A percentile compares a stretch with the other conserved stretches of the same genome.
These are phyloP conservation scores for Cryptocephalus primarius DNA, from an alignment of 2,888 invertebrate genomes.

Conservation along the genomic window DNA sequence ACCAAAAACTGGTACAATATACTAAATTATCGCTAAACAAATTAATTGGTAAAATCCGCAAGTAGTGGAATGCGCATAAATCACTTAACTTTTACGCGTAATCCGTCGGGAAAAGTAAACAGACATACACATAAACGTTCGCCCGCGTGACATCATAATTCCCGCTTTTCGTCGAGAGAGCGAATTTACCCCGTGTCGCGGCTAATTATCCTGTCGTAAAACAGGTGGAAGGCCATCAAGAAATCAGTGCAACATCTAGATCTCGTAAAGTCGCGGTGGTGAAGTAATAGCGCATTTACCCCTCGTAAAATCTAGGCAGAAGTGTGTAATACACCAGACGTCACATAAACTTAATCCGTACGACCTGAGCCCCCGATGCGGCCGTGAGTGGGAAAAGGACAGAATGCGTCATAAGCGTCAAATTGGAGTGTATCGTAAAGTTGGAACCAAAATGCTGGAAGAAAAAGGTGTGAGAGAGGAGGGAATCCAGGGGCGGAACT, in stretches of 20 bases:
- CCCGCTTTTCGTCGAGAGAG: too few species aligned
- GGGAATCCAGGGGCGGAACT: too few species aligned
- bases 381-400: conserved; percentile 27
- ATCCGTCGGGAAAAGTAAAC: too few species aligned
- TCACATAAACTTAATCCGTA: conserved; percentile 35
- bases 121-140: too few species aligned
- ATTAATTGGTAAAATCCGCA: too few species aligned
- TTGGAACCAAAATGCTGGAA: conserved; percentile 29
- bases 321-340: conserved; percentile 39
- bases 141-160: too few species aligned
- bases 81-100: too few species aligned
- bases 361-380: conserved; percentile 22
- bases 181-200: not conserved
- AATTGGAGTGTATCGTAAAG: conserved; percentile 35
- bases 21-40: too few species aligned
- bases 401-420: conserved; percentile 35
- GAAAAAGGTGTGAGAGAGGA: conserved; percentile 20
- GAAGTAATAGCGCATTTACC: conserved; percentile 38
- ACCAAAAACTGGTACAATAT: too few species aligned
- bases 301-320: conserved; percentile 38
- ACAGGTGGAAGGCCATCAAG: conserved; percentile 29
- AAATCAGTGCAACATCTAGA: conserved; percentile 34
- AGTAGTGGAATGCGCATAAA: too few species aligned
- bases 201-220: conserved; percentile 6
- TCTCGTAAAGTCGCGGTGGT: conserved; percentile 34